Evolutionary conservation across 2,113 vertebrate genomes (phyloP), one percentile per base, ranked within the genome.

Genomic region (Amblyopsis rosae): DNA sequence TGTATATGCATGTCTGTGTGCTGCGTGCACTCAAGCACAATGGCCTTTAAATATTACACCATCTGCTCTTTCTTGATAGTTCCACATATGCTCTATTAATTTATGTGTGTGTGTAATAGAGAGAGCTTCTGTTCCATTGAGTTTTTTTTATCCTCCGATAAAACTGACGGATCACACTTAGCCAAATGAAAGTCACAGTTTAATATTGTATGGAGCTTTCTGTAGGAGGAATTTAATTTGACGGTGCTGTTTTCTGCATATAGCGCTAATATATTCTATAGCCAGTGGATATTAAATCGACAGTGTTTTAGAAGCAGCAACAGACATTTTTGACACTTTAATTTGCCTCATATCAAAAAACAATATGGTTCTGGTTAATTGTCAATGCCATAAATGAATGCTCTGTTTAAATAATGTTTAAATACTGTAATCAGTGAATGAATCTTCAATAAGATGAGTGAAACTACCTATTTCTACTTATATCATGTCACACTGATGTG

Each of bases 1-100:
- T 41, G 32, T 9, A 12, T 63, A 47, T 63, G 62, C 32, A 17
- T 63, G 47, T 26, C 16, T 50, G 62, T 64, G 62, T 64, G 62
- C n/a, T 32, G 19, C 33, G 19, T 12, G 48, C 1, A 51, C 35
- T n/a, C 15, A 60, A 35, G 5, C 59, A n/a, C 35, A 41, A 41
- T 60, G 41, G 35, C 59, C 41, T 60, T 35, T 13, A 60, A 41
- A 13, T 45, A 60, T 60, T 35, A 60, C 35, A 45, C 59, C 59
- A 60, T 60, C 35, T 46, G 59, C 59, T 60, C 59, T 45, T 58
- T 8, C 59, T 45, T 13, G 35, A 60, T 45, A n/a, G 33, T 45
- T 46, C 12, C 13, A 41, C 59, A 16, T 16, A 19, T 9, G n/a
- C 59, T 60, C 6, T 59, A 8, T 59, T 12, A n/a, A 59, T 32